These are phyloP conservation scores for Acrocera orbiculus DNA, from an alignment of 2,888 invertebrate genomes.

Conservation along the genomic window DNA sequence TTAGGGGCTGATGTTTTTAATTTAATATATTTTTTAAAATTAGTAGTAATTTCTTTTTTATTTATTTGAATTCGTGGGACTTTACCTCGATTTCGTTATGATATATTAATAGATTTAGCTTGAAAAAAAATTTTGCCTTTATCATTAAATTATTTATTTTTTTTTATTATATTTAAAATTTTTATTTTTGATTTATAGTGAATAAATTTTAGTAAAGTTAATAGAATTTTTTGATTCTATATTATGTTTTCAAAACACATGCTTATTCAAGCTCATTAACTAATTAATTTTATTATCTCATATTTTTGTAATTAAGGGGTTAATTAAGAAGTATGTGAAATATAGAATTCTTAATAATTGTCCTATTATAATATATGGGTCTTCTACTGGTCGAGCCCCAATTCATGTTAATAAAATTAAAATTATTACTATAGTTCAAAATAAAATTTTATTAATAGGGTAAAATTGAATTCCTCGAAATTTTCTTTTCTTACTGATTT, in stretches of 20 bases:
- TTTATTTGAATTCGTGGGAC: constrained; percentile 49
- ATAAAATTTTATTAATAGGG: constrained; percentile 40
- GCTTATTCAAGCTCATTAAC: constrained; percentile 49
- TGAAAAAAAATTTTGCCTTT: constrained; percentile 47
- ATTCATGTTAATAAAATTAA: constrained; percentile 52
- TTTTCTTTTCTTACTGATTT: no score
- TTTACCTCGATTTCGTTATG: constrained; percentile 56
- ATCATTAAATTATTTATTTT: constrained; percentile 43
- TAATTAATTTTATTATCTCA: constrained; percentile 40
- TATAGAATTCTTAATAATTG: constrained; percentile 43
- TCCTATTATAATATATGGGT: constrained; percentile 41
- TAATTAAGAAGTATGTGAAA: constrained; percentile 39
- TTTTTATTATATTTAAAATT: constrained; percentile 38
- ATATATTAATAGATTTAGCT: constrained; percentile 52
- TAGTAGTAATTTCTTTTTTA: constrained; percentile 38
- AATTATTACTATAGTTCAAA: constrained; percentile 38
- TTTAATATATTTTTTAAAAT: constrained; percentile 37
- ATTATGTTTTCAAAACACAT: constrained; percentile 53
- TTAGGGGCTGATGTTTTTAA: constrained; percentile 34
- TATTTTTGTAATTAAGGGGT: constrained; percentile 33
- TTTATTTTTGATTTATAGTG: constrained; percentile 25
- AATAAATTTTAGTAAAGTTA: constrained; percentile 37
- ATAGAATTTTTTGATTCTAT: constrained; percentile 40
- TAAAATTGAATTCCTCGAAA: constrained; percentile 43
- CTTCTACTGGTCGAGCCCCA: constrained; percentile 50